A percentile compares a stretch with the other conserved stretches of the same genome.
Conservation (phyloP, 2,113 vertebrate genomes). For the Acanthisitta chloris region DNA sequence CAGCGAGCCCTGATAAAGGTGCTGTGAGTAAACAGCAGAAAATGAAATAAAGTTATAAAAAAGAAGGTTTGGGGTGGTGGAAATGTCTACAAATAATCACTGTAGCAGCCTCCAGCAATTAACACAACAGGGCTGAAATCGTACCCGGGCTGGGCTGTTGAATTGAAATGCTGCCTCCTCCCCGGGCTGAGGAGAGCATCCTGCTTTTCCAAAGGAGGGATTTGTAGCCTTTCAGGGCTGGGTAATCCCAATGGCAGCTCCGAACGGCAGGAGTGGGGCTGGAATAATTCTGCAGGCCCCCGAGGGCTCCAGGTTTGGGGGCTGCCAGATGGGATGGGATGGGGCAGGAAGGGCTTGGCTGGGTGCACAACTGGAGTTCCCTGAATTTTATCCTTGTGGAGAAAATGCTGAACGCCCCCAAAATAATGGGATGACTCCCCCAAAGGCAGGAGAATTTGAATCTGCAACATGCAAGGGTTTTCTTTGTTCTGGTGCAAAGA, state of each 20-base stretch:
- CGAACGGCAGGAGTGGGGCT: not conserved
- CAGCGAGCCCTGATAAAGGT: constrained; percentile 74
- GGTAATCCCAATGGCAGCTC: not conserved
- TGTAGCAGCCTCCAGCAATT: constrained; percentile 49
- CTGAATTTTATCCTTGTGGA: accelerated
- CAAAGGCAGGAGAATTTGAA: not conserved
- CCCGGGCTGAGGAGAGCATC: not conserved
- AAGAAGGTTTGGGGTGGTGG: not conserved
- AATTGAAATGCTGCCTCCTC: not conserved
- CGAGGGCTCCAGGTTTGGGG: not conserved
- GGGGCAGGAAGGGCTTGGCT: not conserved
- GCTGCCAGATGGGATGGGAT: not conserved
- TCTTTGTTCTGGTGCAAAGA: accelerated
- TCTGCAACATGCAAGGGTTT: accelerated
- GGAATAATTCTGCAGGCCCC: accelerated
- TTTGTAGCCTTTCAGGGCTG: not conserved
- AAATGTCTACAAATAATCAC: constrained; percentile 52
- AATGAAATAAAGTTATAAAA: constrained; percentile 82
- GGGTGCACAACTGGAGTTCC: not conserved
- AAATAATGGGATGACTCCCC: not conserved
- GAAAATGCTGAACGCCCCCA: not conserved
- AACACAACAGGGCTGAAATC: constrained; percentile 7
- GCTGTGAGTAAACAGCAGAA: constrained; percentile 79
- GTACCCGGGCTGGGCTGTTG: not conserved
- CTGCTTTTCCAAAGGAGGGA: not conserved